Evolutionary conservation across 2,888 invertebrate genomes (phyloP).

Genomic region (Melinaea menophilus): DNA sequence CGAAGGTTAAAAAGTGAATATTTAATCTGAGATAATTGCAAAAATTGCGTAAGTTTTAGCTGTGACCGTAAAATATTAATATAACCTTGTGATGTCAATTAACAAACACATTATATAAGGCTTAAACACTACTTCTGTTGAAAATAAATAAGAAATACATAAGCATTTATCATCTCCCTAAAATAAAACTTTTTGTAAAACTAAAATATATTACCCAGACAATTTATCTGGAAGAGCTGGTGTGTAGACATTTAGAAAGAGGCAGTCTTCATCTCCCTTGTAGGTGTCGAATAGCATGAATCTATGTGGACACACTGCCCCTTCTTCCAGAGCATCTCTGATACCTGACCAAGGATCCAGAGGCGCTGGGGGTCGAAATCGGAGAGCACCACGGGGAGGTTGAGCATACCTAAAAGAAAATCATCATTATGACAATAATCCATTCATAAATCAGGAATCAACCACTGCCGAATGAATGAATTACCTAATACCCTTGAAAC

Average conservation of each 20-base stretch:
- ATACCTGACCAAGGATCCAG: constrained; percentile 80
- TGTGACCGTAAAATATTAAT: neutral
- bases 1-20: neutral
- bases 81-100: neutral
- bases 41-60: constrained; percentile 2
- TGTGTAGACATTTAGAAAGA: constrained; percentile 84
- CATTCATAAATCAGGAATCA: too few relatives aligned
- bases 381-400: constrained; percentile 65
- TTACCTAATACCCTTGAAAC: constrained; percentile 72
- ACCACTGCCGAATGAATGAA: constrained; percentile 2
- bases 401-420: constrained; percentile 59
- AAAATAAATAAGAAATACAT: too few relatives aligned
- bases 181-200: too few relatives aligned
- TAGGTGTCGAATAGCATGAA: constrained; percentile 82
- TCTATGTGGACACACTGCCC: constrained; percentile 84
- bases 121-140: too few relatives aligned
- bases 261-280: constrained; percentile 81
- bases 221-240: constrained; percentile 74
- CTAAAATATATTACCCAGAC: constrained; percentile 48
- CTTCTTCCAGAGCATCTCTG: constrained; percentile 82
- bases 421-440: neutral
- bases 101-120: too few relatives aligned
- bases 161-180: too few relatives aligned
- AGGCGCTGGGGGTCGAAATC: constrained; percentile 79
- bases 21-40: neutral